Evolutionary conservation across 2,888 invertebrate species (phyloP).

Genomic region (Drosophila anceps): DNA sequence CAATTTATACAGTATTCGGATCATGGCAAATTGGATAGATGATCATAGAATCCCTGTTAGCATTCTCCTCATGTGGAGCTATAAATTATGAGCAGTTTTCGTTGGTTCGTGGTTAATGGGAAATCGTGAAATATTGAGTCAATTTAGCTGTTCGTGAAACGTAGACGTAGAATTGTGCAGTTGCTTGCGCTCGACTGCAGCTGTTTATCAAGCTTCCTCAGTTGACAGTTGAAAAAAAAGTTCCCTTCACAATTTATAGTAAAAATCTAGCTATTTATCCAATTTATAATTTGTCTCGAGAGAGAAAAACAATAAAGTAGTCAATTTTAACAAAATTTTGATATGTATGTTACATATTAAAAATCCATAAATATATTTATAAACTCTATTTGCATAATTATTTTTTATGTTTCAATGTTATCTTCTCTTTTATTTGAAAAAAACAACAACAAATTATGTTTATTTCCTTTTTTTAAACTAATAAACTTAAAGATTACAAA

Average conservation of each 20-base stretch:
- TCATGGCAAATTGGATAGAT: neutral
- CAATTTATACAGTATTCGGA: no score
- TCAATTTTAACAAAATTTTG: neutral
- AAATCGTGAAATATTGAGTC: neutral
- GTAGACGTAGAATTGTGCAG: neutral
- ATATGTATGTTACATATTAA: neutral
- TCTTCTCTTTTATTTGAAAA: neutral
- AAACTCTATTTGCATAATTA: neutral
- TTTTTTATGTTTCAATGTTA: neutral
- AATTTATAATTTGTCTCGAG: neutral
- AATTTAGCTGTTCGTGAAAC: neutral
- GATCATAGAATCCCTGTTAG: no score
- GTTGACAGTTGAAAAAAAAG: no score
- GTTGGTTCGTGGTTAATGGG: neutral
- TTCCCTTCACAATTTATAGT: neutral
- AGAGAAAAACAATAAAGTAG: neutral
- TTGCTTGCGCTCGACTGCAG: neutral
- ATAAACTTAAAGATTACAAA: conserved; percentile 26
- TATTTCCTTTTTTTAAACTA: conserved; percentile 4
- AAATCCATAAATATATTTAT: neutral
- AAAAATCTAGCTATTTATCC: neutral
- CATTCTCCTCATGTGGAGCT: no score
- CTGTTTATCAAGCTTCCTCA: neutral
- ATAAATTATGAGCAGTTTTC: neutral
- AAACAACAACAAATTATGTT: neutral